phyloP scores from a whole-genome alignment of 2,113 vertebrate genomes.

The Microcebus ravelobensis region DNA sequence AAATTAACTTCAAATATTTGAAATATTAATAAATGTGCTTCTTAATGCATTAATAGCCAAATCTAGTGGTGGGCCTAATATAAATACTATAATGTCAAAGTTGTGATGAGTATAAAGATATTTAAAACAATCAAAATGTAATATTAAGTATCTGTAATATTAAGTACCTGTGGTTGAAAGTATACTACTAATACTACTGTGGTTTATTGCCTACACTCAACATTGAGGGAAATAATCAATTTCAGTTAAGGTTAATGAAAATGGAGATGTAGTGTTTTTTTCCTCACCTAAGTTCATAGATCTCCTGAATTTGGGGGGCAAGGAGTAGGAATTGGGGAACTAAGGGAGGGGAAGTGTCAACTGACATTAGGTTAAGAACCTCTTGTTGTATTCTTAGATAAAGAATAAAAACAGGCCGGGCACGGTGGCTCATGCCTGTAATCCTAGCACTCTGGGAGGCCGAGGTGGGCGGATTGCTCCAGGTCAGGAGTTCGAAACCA shows the following conservation, averaged over 20 bases:
- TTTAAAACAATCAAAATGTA: not conserved
- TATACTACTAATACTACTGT: not conserved
- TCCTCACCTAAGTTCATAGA: not conserved
- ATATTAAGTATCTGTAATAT: not conserved
- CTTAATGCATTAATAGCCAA: conserved; percentile 2
- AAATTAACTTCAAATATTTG: conserved; percentile 32
- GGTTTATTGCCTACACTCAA: not conserved
- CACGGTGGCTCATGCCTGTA: no score
- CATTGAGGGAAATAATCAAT: conserved; percentile 19
- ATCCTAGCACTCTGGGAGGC: no score
- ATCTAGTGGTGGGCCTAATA: not conserved
- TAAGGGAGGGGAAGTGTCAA: not conserved
- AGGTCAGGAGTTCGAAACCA: no score
- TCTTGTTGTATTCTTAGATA: not conserved
- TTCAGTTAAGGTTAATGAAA: conserved; percentile 21
- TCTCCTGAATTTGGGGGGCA: not conserved
- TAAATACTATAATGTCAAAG: not conserved
- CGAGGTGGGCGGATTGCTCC: no score
- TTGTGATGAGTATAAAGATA: not conserved
- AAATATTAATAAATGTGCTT: conserved; percentile 36
- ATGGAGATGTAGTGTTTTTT: not conserved
- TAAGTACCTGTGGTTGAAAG: conserved; percentile 34
- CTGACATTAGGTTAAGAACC: not conserved
- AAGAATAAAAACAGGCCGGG: not conserved
- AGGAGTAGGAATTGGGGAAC: no score